Evolutionary conservation across 2,888 invertebrate species (phyloP).

Genomic region (Adelphocoris suturalis): DNA sequence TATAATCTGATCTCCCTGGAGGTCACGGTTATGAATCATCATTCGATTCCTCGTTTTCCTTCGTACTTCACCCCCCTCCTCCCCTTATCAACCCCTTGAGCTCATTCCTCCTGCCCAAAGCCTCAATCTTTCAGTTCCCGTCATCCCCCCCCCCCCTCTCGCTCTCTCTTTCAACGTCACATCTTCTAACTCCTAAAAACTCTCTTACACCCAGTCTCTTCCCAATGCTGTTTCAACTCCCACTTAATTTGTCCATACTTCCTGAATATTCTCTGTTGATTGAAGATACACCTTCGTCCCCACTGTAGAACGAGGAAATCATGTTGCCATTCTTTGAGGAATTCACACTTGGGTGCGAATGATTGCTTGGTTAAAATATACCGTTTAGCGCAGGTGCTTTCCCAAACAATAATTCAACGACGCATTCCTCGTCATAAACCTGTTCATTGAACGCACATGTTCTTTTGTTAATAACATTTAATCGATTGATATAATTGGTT

Average conservation of each 20-base stretch:
- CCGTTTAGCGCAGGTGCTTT: too few relatives aligned
- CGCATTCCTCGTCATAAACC: too few relatives aligned
- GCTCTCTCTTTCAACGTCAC: neutral
- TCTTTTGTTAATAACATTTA: too few relatives aligned
- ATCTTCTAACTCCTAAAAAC: too few relatives aligned
- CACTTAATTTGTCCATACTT: neutral
- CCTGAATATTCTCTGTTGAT: neutral
- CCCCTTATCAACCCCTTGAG: neutral
- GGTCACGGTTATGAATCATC: conserved; percentile 39
- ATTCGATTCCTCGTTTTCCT: conserved; percentile 2
- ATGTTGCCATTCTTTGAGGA: too few relatives aligned
- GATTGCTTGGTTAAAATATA: too few relatives aligned
- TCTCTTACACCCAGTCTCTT: too few relatives aligned
- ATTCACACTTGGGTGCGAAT: too few relatives aligned
- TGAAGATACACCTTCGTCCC: neutral
- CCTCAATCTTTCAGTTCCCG: neutral
- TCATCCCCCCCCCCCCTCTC: neutral
- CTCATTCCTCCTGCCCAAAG: neutral
- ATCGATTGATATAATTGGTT: too few relatives aligned
- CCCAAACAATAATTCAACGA: too few relatives aligned
- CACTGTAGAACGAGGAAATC: too few relatives aligned
- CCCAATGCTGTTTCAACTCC: neutral
- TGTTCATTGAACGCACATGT: too few relatives aligned
- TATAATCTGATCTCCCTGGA: conserved; percentile 20
- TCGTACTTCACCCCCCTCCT: neutral